Conservation (phyloP, 2,113 vertebrate species). For the Melanerpes aurifrons region DNA sequence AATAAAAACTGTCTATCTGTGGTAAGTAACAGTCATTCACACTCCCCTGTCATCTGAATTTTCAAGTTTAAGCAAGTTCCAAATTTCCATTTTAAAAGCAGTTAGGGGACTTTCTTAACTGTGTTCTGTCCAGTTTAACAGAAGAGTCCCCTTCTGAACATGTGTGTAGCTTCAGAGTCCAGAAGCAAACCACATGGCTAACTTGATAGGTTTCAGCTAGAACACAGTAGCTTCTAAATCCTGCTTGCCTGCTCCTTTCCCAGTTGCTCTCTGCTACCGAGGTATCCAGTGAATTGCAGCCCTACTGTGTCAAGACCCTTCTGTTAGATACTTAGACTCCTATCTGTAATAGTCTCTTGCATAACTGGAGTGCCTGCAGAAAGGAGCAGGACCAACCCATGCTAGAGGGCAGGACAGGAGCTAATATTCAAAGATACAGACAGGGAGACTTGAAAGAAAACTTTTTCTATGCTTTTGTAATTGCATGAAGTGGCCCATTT, state of each 20-base stretch:
- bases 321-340: neutral
- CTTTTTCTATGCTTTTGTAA: neutral
- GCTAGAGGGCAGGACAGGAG: neutral
- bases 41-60: neutral
- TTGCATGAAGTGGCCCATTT: neutral
- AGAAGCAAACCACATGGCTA: neutral
- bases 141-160: neutral
- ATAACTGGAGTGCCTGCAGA: neutral
- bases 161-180: neutral
- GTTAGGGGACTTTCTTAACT: neutral
- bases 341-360: neutral
- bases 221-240: neutral
- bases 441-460: neutral
- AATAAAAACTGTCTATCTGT: constrained; percentile 9
- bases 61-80: constrained; percentile 34
- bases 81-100: constrained; percentile 7
- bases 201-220: neutral
- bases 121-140: neutral
- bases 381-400: neutral
- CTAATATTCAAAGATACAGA: neutral
- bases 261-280: fast-evolving
- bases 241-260: neutral
- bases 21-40: neutral
- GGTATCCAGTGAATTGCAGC: neutral
- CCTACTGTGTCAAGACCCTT: neutral